phyloP scores from a whole-genome alignment of 2,797 vertebrate species.

The Calcarius lapponicus region DNA sequence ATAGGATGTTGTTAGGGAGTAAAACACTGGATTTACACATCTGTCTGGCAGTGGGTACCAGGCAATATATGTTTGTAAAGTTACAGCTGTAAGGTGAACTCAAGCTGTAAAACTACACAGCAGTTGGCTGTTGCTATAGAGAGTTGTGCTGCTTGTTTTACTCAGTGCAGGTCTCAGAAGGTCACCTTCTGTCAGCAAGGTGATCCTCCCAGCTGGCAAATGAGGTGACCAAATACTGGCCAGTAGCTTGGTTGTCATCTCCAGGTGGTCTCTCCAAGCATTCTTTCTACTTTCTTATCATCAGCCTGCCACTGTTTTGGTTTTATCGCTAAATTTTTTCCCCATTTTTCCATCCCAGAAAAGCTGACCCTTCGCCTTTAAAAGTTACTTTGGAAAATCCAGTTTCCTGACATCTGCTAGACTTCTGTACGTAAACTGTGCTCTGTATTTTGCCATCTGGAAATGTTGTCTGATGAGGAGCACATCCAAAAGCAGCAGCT shows the following conservation, averaged over 20 bases:
- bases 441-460: conserved; percentile 45
- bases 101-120: background rate
- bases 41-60: background rate
- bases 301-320: background rate
- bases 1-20: background rate
- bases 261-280: background rate
- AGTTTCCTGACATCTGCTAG: conserved; percentile 27
- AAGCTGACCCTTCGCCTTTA: background rate
- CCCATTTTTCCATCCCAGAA: background rate
- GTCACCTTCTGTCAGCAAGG: background rate
- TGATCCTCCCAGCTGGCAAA: background rate
- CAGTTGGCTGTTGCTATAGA: background rate
- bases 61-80: background rate
- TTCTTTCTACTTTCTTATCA: background rate
- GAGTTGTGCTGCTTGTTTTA: background rate
- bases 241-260: background rate
- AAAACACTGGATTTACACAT: background rate
- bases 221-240: background rate
- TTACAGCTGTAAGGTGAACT: background rate
- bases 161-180: background rate
- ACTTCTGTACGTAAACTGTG: conserved; percentile 28
- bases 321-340: background rate
- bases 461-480: conserved; percentile 18
- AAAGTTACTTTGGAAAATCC: background rate
- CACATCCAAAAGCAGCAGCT: conserved; percentile 43